Evolutionary conservation across 2,113 vertebrate species (phyloP).

Genomic region (Dasypus novemcinctus): DNA sequence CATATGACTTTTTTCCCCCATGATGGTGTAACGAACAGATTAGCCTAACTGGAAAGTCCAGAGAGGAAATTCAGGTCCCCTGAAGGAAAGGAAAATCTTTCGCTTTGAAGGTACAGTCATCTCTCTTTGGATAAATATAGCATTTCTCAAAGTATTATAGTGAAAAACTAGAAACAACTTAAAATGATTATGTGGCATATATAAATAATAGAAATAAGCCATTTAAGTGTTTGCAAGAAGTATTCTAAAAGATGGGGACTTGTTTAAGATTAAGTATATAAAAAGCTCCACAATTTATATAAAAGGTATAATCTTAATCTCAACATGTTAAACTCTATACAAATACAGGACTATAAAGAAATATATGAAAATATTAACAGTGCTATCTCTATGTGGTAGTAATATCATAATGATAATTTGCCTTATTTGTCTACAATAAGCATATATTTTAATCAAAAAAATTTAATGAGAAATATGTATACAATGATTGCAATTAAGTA

Average conservation of each 20-base stretch:
- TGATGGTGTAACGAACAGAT: neutral
- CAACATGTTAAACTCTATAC: neutral
- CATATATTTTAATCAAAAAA: neutral
- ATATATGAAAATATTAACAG: neutral
- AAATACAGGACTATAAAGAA: neutral
- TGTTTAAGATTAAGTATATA: neutral
- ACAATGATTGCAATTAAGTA: neutral
- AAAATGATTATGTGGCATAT: constrained; percentile 15
- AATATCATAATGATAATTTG: neutral
- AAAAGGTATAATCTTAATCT: neutral
- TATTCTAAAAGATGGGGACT: constrained; percentile 8
- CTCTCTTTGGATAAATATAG: neutral
- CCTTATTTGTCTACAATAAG: neutral
- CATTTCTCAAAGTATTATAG: neutral
- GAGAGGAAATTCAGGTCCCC: constrained; percentile 15
- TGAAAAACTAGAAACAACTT: neutral
- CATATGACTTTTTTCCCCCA: neutral
- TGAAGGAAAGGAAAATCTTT: neutral
- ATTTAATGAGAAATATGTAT: neutral
- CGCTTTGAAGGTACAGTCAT: neutral
- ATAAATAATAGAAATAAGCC: neutral
- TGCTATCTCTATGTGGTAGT: neutral
- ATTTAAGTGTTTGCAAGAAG: neutral
- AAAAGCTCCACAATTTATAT: constrained; percentile 23
- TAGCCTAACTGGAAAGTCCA: neutral